Evolutionary conservation across 2,888 invertebrate species (phyloP), one percentile per base, ranked within the genome.

Genomic region (Melanophora roralis): DNA sequence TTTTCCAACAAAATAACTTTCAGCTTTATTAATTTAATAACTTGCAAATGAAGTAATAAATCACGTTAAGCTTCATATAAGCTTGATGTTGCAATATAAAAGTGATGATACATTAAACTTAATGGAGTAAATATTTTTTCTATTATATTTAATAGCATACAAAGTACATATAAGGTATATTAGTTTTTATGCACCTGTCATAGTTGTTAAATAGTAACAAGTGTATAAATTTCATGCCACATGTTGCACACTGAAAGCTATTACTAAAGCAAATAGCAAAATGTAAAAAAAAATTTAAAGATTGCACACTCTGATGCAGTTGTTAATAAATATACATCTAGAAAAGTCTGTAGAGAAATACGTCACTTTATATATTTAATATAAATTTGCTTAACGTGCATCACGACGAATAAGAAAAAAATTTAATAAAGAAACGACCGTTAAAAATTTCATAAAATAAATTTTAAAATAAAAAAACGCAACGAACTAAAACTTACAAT

Each of bases 131-230:
- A 36, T 32, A 47, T 38, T 3, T 21, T 32, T 40, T 16, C 38
- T 19, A 49, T 59, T 49, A 32, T 27, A n/a, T 36, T 14, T 43
- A 16, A 8, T 53, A 43, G 16, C n/a, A n/a, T n/a, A n/a, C n/a
- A n/a, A n/a, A n/a, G 27, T 27, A 27, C 45, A 45, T 38, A 34
- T 55, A 69, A 43, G 76, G 57, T 49, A 49, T 69, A 69, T 69
- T 69, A 76, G 49, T 62, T 76, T 72, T 72, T 62, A 67, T 76
- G 62, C 80, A 80, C 76, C 80, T 76, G 80, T 72, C 80, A 80
- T 62, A 60, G 67, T 51, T 80, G 72, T 76, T 76, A 72, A 80
- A 76, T 68, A 57, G 62, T 76, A 75, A 76, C 76, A 76, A 72
- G 80, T 72, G 43, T 57, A 76, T 67, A 55, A 62, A 72, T 80